Evolutionary conservation across 2,888 invertebrate species (phyloP), one percentile per base, ranked within the genome.

Genomic region (Cosmia trapezina): DNA sequence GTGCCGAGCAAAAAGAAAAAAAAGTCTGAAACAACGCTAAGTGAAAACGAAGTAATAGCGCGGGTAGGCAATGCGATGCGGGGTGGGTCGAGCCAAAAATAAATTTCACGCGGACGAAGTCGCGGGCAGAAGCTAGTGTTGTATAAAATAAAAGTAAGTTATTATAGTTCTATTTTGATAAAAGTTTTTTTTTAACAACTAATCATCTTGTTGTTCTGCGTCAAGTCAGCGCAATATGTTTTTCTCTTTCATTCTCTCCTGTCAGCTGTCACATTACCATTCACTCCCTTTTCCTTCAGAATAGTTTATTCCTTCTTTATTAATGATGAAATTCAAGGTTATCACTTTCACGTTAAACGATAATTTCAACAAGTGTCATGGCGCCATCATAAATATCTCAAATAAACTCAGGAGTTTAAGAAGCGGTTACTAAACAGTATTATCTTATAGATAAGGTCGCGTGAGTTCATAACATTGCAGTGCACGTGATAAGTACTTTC

Each of bases 401-500:
- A 12, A 6, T n/a, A 28, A 47, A 59, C 51, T 53, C 4, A 22
- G 4, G n/a, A 60, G 60, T 41, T n/a, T 63, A 59, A 37, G 54
- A 43, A 28, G 22, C 28, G 28, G 28, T 65, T 41, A 63, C 63
- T 63, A 77, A 66, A 78, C 43, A 73, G 6, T 54, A 49, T 59
- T 78, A 67, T 67, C 73, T 73, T 9, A 43, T 6, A 67, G 79
- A 78, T 77, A 78, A 53, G 17, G 62, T 73, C 47, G 47, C 49
- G 43, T 73, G 60, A 43, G 57, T 63, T 11, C n/a, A 41, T 59
- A 62, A 22, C 63, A 57, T 37, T 62, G 19, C 56, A 53, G 43
- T 45, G 11, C 61, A 66, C 47, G 54, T 49, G 22, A 2, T 37
- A 37, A 37, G 37, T 37, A 37, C 37, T 47, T 49, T 62, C 12